phyloP scores from a whole-genome alignment of 2,113 vertebrate genomes.

The Saguinus midas region DNA sequence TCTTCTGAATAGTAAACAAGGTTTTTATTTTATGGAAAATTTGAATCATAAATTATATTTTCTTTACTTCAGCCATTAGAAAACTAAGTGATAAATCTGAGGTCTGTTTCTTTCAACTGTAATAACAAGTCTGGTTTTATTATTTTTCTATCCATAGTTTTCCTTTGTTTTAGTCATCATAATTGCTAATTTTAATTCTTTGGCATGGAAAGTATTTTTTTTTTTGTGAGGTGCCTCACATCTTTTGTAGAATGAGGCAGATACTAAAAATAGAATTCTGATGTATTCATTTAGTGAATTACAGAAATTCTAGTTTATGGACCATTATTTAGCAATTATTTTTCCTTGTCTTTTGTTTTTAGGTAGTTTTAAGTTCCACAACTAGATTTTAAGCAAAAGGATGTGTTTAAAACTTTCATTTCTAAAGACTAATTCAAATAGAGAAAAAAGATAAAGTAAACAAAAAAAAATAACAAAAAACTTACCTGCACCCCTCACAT shows the following conservation, averaged over 20 bases:
- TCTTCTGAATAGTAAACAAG: neutral
- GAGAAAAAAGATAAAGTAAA: too few species aligned
- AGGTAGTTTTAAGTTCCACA: neutral
- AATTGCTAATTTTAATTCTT: neutral
- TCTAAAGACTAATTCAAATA: neutral
- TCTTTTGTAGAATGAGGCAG: neutral
- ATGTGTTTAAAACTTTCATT: neutral
- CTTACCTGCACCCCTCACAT: neutral
- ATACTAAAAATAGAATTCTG: slow-evolving; percentile 48
- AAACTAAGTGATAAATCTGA: neutral
- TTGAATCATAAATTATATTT: neutral
- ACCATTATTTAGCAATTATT: slow-evolving; percentile 6
- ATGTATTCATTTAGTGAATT: slow-evolving; percentile 13
- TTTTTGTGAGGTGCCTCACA: neutral
- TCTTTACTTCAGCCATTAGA: neutral
- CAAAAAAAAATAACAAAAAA: too few species aligned
- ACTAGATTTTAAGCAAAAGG: slow-evolving; percentile 3
- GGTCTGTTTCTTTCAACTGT: neutral
- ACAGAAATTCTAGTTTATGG: neutral
- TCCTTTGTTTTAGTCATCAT: neutral
- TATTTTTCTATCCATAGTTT: neutral
- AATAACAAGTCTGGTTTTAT: neutral
- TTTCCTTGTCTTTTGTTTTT: neutral
- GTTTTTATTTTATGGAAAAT: neutral
- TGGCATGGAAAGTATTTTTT: neutral